Percentiles rank a stretch among this genome's conserved stretches.
Evolutionary conservation across 2,113 vertebrate genomes (phyloP).

Genomic region (Oreochromis niloticus): DNA sequence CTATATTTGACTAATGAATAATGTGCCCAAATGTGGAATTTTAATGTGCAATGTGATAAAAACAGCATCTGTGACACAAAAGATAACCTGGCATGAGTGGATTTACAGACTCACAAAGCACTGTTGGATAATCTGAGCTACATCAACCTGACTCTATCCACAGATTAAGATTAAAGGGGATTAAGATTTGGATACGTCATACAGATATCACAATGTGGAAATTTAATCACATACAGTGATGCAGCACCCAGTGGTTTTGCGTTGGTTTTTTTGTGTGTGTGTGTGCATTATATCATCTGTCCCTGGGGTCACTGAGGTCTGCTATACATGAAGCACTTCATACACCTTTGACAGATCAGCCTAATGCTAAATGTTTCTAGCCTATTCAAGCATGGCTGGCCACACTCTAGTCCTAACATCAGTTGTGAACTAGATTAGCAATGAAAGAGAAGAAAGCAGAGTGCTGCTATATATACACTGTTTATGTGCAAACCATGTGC

Average conservation of each 20-base stretch:
- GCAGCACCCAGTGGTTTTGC: neutral
- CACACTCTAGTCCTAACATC: neutral
- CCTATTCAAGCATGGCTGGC: neutral
- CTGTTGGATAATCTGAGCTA: constrained; percentile 31
- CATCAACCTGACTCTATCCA: constrained; percentile 23
- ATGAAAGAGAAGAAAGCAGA: neutral
- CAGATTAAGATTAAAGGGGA: constrained; percentile 57
- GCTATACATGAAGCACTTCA: neutral
- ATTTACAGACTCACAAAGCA: neutral
- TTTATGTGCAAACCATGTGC: neutral
- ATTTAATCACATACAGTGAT: constrained; percentile 17
- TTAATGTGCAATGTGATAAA: neutral
- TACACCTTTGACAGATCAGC: neutral
- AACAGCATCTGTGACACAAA: neutral
- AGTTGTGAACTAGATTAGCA: neutral
- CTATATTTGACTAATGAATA: neutral
- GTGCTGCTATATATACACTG: neutral
- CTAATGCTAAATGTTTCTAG: neutral
- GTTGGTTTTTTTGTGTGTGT: neutral
- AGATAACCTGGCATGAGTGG: neutral
- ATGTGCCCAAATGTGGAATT: neutral
- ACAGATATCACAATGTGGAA: constrained; percentile 22
- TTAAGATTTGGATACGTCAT: constrained; percentile 30
- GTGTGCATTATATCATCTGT: neutral
- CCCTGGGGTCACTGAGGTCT: neutral